Conservation (phyloP, 2,113 vertebrate species). For the Neogobius melanostomus region DNA sequence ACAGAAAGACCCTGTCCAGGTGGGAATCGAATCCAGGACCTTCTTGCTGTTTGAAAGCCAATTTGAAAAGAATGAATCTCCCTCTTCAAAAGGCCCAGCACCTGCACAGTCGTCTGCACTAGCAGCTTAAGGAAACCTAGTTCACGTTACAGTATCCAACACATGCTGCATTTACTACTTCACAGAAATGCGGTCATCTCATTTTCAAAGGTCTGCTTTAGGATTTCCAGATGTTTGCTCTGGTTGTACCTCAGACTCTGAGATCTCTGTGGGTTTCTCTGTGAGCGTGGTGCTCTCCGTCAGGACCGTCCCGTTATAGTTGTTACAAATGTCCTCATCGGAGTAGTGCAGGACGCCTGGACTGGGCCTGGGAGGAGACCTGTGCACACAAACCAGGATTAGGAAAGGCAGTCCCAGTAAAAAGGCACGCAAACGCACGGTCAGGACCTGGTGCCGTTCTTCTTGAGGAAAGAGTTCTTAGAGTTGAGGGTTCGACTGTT, state of each 20-base stretch:
- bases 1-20: too few species aligned
- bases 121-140: too few species aligned
- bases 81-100: too few species aligned
- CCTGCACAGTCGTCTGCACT: too few species aligned
- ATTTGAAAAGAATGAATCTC: too few species aligned
- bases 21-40: too few species aligned
- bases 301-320: constrained; percentile 87
- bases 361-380: constrained; percentile 93
- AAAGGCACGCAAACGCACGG: not conserved
- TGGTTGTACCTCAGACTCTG: constrained; percentile 87
- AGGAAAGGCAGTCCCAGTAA: not conserved
- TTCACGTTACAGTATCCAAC: too few species aligned
- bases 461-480: constrained; percentile 91
- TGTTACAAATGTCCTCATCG: constrained; percentile 92
- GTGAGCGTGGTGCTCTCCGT: constrained; percentile 85
- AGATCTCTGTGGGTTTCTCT: constrained; percentile 87
- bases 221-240: too few species aligned
- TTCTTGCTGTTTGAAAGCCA: too few species aligned
- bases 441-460: constrained; percentile 88
- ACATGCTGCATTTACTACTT: too few species aligned
- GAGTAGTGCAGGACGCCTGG: constrained; percentile 93
- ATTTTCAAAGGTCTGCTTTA: too few species aligned
- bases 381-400: constrained; percentile 44
- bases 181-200: too few species aligned
- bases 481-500: constrained; percentile 89